Conservation (phyloP, 2,113 vertebrate species). For the Ceyx melanurus region DNA sequence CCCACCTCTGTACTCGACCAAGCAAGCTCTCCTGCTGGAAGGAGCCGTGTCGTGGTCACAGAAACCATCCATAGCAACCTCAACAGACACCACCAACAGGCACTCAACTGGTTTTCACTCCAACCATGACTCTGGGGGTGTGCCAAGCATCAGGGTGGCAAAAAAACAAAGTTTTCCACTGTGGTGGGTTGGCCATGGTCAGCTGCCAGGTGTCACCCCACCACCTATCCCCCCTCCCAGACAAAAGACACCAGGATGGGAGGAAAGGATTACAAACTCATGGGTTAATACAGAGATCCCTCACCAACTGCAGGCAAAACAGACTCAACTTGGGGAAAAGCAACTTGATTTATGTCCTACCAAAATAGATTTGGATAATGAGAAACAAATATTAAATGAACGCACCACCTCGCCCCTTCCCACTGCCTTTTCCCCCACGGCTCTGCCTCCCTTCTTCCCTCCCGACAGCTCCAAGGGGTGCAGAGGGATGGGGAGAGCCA, state of each 20-base stretch:
- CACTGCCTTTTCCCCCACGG: neutral
- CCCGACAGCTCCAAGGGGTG: neutral
- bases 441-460: neutral
- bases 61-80: too few species aligned
- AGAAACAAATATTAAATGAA: neutral
- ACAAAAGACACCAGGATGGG: neutral
- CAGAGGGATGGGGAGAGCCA: neutral
- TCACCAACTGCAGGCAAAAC: neutral
- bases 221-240: too few species aligned
- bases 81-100: too few species aligned
- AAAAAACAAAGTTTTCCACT: neutral
- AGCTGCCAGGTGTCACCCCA: neutral
- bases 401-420: neutral
- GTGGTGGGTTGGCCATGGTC: neutral
- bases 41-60: too few species aligned
- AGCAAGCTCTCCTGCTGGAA: neutral
- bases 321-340: neutral
- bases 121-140: neutral
- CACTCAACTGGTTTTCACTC: neutral
- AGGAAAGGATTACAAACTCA: neutral
- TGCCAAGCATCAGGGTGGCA: neutral
- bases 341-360: neutral
- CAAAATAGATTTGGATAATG: neutral
- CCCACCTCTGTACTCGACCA: neutral
- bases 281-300: neutral